Percentiles rank a stretch among this genome's conserved stretches.
These are phyloP conservation scores for Acleris emargana DNA, from an alignment of 2,888 invertebrate genomes.

Conservation along the genomic window DNA sequence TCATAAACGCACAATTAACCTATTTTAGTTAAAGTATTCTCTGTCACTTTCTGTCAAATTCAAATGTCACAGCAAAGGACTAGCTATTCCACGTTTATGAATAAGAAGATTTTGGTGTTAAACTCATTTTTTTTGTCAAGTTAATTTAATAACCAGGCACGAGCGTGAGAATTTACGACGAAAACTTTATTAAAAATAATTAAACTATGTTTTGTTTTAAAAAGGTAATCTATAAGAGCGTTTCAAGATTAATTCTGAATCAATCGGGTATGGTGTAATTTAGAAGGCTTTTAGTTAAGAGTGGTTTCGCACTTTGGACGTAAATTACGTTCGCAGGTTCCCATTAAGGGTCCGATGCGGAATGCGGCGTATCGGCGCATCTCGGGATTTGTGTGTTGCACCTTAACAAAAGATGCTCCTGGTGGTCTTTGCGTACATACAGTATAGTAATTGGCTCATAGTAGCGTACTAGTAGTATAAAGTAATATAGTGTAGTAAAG, in stretches of 20 bases:
- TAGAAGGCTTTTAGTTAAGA: slow-evolving; percentile 80
- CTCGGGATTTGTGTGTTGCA: slow-evolving; percentile 77
- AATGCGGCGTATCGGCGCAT: slow-evolving; percentile 77
- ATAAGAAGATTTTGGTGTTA: neutral
- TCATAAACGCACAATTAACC: no score
- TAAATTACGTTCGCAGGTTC: slow-evolving; percentile 77
- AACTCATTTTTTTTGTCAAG: slow-evolving; percentile 11
- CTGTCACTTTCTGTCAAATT: no score
- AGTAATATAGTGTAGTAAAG: neutral
- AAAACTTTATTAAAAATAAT: slow-evolving; percentile 46
- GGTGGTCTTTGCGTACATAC: slow-evolving; percentile 69
- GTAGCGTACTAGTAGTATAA: neutral
- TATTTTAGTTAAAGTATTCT: no score
- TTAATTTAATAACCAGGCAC: slow-evolving; percentile 23
- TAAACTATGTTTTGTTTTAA: slow-evolving; percentile 45
- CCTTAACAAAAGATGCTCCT: slow-evolving; percentile 75
- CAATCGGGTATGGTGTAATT: slow-evolving; percentile 78
- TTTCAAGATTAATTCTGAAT: slow-evolving; percentile 75
- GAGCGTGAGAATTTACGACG: slow-evolving; percentile 43
- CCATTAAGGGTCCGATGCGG: slow-evolving; percentile 76
- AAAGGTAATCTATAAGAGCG: slow-evolving; percentile 57
- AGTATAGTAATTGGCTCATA: neutral
- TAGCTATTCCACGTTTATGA: no score
- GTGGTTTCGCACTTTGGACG: slow-evolving; percentile 80
- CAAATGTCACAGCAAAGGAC: no score